Evolutionary conservation across 2,113 vertebrate genomes (phyloP).

Genomic region (Hiodon alosoides): DNA sequence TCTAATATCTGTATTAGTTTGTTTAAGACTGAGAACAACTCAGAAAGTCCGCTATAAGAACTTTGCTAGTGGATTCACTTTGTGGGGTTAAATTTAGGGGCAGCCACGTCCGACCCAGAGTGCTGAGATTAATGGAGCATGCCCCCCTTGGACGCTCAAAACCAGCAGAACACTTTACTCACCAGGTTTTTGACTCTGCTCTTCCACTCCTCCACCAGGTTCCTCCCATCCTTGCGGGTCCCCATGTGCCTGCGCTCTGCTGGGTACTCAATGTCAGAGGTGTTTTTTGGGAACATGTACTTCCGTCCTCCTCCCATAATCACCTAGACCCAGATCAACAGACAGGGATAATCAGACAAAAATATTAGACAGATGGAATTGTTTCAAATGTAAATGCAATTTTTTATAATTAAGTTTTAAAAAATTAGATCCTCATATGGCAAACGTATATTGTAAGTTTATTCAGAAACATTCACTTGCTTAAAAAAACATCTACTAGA

Average conservation of each 20-base stretch:
- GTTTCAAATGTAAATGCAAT: too few species aligned
- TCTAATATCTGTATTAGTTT: not conserved
- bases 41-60: too few species aligned
- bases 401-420: too few species aligned
- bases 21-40: not conserved
- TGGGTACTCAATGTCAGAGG: slow-evolving; percentile 78
- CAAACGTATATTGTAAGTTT: too few species aligned
- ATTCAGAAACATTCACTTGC: too few species aligned
- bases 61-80: not conserved
- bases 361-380: too few species aligned
- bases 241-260: slow-evolving; percentile 68
- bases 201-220: slow-evolving; percentile 76
- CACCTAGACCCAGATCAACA: slow-evolving; percentile 61
- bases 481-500: too few species aligned
- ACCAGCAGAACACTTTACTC: not conserved
- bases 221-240: slow-evolving; percentile 76
- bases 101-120: not conserved
- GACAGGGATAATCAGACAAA: not conserved
- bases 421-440: too few species aligned
- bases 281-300: slow-evolving; percentile 86
- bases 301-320: slow-evolving; percentile 90
- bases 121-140: not conserved
- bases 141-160: not conserved
- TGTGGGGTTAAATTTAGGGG: not conserved
- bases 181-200: slow-evolving; percentile 51